phyloP scores from a whole-genome alignment of 2,888 invertebrate genomes.

The Dynastes hyllus region DNA sequence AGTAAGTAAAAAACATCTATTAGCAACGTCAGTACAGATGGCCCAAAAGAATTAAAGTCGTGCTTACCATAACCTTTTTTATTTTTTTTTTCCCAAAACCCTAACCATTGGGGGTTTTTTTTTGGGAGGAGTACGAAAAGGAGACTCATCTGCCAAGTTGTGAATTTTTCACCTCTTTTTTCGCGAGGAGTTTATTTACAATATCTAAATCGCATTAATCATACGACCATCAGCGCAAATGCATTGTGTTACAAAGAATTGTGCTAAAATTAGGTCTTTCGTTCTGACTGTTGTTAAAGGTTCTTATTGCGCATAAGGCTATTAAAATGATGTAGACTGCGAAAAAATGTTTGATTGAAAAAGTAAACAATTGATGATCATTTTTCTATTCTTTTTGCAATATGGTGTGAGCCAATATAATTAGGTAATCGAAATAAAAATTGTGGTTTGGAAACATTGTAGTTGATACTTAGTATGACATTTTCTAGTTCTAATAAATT shows the following conservation, averaged over 20 bases:
- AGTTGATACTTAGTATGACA: too few relatives aligned
- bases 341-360: neutral
- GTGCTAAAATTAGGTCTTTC: neutral
- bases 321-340: too few relatives aligned
- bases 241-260: neutral
- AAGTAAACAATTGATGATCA: neutral
- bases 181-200: neutral
- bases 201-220: slow-evolving; percentile 9
- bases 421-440: too few relatives aligned
- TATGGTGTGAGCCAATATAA: too few relatives aligned
- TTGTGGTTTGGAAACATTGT: too few relatives aligned
- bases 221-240: neutral
- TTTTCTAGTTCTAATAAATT: too few relatives aligned
- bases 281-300: too few relatives aligned
- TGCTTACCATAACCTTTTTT: slow-evolving; percentile 13
- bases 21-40: neutral
- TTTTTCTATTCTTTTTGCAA: neutral
- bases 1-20: neutral
- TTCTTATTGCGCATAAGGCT: neutral
- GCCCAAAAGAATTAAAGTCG: neutral
- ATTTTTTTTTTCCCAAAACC: too few relatives aligned
- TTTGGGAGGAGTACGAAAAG: slow-evolving; percentile 3
- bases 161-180: slow-evolving; percentile 21
- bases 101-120: too few relatives aligned
- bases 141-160: slow-evolving; percentile 31